These are phyloP conservation scores for Enteromius afrohamiltoni DNA, from an alignment of 2,797 vertebrate genomes.

Conservation along the genomic window DNA sequence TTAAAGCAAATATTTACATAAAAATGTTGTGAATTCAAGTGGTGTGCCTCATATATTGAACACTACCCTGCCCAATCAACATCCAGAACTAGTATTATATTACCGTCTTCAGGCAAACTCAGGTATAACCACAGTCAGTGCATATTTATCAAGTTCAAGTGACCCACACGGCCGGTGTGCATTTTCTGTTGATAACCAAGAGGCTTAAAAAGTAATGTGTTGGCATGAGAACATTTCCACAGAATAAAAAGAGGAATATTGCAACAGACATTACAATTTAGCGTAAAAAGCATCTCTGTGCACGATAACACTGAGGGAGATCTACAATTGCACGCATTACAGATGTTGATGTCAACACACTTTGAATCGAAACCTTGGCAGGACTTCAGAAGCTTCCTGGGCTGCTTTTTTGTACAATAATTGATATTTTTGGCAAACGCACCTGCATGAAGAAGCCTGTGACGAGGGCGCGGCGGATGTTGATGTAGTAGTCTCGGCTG, in stretches of 20 bases:
- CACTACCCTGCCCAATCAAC: not conserved
- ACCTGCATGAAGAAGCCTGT: slow-evolving; percentile 99
- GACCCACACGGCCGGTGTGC: not conserved
- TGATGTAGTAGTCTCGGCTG: slow-evolving; percentile 95
- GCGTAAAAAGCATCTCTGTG: not conserved
- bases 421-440: slow-evolving; percentile 50
- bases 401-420: not conserved
- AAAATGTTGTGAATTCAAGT: not conserved
- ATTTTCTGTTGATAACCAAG: not conserved
- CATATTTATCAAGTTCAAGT: not conserved
- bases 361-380: not conserved
- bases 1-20: not conserved
- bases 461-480: slow-evolving; percentile 94
- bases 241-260: not conserved
- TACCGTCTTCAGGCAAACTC: not conserved
- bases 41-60: not conserved
- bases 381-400: not conserved
- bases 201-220: too few relatives aligned
- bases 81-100: not conserved
- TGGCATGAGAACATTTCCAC: not conserved
- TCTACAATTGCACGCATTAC: not conserved
- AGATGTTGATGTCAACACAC: not conserved
- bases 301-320: not conserved
- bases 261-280: not conserved
- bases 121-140: not conserved